Conservation (phyloP, 2,113 vertebrate genomes). For the Brachionichthys hirsutus region DNA sequence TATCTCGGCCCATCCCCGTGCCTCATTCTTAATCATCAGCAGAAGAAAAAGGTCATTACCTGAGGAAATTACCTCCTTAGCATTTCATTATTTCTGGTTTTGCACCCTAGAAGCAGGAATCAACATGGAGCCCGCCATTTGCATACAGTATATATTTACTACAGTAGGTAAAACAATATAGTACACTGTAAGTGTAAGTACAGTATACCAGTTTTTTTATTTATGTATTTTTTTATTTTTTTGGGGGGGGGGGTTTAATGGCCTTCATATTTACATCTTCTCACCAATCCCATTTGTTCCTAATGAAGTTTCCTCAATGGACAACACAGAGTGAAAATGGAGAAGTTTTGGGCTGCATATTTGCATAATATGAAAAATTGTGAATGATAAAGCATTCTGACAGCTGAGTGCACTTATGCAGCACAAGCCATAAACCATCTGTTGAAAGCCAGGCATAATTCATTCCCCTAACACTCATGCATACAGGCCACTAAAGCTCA, state of each 20-base stretch:
- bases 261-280: conserved; percentile 3
- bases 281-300: not conserved
- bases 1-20: conserved; percentile 47
- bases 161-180: too few relatives aligned
- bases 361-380: conserved; percentile 61
- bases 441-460: conserved; percentile 63
- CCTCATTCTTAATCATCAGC: conserved; percentile 55
- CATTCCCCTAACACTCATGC: conserved; percentile 41
- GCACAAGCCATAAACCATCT: conserved; percentile 58
- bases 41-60: conserved; percentile 26
- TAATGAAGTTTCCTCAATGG: conserved; percentile 32
- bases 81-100: conserved; percentile 57
- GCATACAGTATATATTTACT: too few relatives aligned
- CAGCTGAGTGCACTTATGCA: conserved; percentile 58
- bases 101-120: conserved; percentile 7
- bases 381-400: conserved; percentile 63
- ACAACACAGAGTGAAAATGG: conserved; percentile 44
- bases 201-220: too few relatives aligned
- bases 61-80: conserved; percentile 51
- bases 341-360: conserved; percentile 49
- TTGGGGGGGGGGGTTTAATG: not conserved
- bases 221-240: not conserved
- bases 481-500: conserved; percentile 33
- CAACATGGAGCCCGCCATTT: conserved; percentile 11
- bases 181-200: too few relatives aligned